Evolutionary conservation across 2,888 invertebrate species (phyloP).

Genomic region (Drosophila subquinaria): DNA sequence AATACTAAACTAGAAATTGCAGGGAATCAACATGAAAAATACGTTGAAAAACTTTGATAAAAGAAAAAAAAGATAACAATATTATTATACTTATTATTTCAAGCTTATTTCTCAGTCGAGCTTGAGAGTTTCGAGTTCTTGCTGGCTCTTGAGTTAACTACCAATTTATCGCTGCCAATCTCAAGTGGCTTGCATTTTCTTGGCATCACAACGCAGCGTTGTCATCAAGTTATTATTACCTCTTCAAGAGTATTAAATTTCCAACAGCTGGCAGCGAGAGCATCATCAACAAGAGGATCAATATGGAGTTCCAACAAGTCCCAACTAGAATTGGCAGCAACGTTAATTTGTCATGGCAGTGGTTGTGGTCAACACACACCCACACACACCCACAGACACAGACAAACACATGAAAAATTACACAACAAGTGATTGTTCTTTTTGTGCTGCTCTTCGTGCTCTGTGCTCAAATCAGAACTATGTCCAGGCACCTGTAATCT

Average conservation of each 20-base stretch:
- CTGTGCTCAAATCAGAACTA: conserved; percentile 55
- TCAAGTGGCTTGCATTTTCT: conserved; percentile 4
- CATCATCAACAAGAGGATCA: conserved; percentile 52
- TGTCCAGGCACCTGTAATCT: conserved; percentile 73
- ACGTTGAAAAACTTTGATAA: not conserved
- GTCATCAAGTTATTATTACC: conserved; percentile 19
- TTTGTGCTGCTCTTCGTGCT: conserved; percentile 33
- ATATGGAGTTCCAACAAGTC: conserved; percentile 37
- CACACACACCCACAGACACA: conserved; percentile 16
- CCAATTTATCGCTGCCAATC: not conserved
- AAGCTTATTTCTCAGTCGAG: conserved; percentile 1
- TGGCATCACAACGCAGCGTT: conserved; percentile 4
- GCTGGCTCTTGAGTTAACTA: conserved; percentile 1
- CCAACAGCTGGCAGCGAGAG: conserved; percentile 41
- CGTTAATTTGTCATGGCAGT: conserved; percentile 79
- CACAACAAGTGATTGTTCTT: conserved; percentile 72
- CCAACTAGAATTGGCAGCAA: conserved; percentile 54
- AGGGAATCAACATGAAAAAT: not conserved
- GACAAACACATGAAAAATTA: conserved; percentile 47
- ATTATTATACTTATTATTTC: conserved; percentile 3
- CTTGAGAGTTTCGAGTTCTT: conserved; percentile 3
- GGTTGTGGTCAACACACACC: conserved; percentile 42
- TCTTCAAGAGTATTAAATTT: conserved; percentile 37
- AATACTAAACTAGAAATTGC: not conserved
- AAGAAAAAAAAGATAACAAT: not conserved